Percentiles rank a stretch among this genome's conserved stretches.
Conservation (phyloP, 2,888 invertebrate species). For the Zygogramma bicolorata region DNA sequence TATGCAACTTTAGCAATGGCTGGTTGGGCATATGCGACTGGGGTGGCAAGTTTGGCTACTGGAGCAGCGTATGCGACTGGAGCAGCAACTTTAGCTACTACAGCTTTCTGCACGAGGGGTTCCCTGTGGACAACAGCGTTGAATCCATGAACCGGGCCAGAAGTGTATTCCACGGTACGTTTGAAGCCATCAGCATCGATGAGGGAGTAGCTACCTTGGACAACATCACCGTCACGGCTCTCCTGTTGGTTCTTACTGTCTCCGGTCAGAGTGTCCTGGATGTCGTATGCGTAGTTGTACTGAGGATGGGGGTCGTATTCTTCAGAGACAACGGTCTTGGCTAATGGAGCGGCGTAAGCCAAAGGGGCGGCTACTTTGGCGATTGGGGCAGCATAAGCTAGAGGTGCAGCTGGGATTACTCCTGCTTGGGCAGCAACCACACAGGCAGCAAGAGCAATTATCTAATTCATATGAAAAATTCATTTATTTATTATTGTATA, state of each 20-base stretch:
- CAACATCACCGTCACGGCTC: slow-evolving; percentile 74
- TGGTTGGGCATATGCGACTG: slow-evolving; percentile 28
- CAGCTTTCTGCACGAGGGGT: slow-evolving; percentile 62
- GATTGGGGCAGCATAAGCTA: slow-evolving; percentile 42
- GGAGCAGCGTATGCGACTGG: slow-evolving; percentile 47
- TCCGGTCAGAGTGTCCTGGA: slow-evolving; percentile 71
- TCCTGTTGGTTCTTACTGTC: slow-evolving; percentile 74
- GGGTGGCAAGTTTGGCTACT: slow-evolving; percentile 49
- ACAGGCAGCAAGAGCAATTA: slow-evolving; percentile 43
- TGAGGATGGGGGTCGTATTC: slow-evolving; percentile 65
- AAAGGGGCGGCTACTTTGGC: slow-evolving; percentile 32
- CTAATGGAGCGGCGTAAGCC: slow-evolving; percentile 43
- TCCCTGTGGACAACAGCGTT: slow-evolving; percentile 71
- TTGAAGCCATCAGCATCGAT: slow-evolving; percentile 74
- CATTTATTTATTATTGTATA: no score
- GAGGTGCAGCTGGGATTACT: slow-evolving; percentile 17
- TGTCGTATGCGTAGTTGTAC: slow-evolving; percentile 71
- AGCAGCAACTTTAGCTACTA: slow-evolving; percentile 37
- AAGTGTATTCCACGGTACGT: slow-evolving; percentile 74
- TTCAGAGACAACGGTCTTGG: slow-evolving; percentile 48
- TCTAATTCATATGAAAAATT: no score
- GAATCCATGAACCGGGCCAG: slow-evolving; percentile 70
- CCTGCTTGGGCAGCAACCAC: slow-evolving; percentile 63
- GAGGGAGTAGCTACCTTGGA: slow-evolving; percentile 72
- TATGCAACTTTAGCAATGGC: slow-evolving; percentile 36